A percentile compares a stretch with the other conserved stretches of the same genome.
Evolutionary conservation across 1,140 invertebrate species (phyloP).

Genomic region (Achroia grisella): DNA sequence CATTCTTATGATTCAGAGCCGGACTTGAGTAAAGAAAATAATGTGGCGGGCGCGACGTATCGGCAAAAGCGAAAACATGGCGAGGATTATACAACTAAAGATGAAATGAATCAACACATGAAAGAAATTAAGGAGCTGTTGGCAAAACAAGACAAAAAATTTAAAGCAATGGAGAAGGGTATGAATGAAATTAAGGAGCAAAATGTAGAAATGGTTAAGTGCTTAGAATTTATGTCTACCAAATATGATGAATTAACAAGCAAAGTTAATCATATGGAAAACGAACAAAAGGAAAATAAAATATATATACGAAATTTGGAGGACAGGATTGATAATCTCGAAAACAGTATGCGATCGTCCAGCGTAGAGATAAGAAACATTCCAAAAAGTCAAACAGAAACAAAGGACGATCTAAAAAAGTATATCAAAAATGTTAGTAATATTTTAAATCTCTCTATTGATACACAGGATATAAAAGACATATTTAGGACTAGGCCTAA

Average conservation of each 20-base stretch:
- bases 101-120: no score
- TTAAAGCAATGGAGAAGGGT: no score
- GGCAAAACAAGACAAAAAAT: no score
- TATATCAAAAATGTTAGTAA: neutral
- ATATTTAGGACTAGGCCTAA: neutral
- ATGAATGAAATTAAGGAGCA: no score
- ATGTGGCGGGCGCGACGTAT: no score
- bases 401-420: slow-evolving; percentile 1
- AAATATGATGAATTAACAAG: slow-evolving; percentile 4
- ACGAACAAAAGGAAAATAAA: slow-evolving; percentile 1
- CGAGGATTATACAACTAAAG: no score
- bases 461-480: slow-evolving; percentile 1
- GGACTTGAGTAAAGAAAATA: no score
- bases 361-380: slow-evolving; percentile 8
- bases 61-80: no score
- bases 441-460: neutral
- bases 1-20: no score
- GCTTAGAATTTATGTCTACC: no score
- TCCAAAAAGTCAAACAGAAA: neutral
- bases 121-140: no score
- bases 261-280: slow-evolving; percentile 1
- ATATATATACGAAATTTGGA: slow-evolving; percentile 1
- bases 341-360: neutral
- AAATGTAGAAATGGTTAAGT: no score
- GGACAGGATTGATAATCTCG: neutral